Conservation (phyloP, 1,140 invertebrate species). For the Riptortus pedestris region DNA sequence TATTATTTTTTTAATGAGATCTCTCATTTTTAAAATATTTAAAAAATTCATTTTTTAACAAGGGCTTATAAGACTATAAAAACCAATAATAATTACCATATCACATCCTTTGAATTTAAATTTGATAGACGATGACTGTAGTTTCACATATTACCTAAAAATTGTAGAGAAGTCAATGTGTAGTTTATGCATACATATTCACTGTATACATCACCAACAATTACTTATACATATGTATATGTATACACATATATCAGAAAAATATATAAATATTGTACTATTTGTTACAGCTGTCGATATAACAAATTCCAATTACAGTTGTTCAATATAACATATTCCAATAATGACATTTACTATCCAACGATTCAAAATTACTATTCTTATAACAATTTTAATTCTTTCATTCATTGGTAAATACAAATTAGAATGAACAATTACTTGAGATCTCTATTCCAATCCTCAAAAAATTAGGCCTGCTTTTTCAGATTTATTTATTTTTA, state of each 20-base stretch:
- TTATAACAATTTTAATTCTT: neutral
- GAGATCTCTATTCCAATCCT: slow-evolving; percentile 15
- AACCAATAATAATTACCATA: slow-evolving; percentile 13
- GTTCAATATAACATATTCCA: neutral
- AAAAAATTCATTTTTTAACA: slow-evolving; percentile 17
- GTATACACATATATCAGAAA: slow-evolving; percentile 9
- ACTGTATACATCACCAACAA: neutral
- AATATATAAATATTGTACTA: slow-evolving; percentile 17
- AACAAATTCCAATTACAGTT: slow-evolving; percentile 8
- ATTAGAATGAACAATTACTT: neutral
- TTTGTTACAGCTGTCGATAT: neutral
- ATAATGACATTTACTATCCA: neutral
- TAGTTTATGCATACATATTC: slow-evolving; percentile 4
- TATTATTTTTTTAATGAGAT: slow-evolving; percentile 15
- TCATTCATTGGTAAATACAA: neutral
- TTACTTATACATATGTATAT: neutral
- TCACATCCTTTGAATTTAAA: slow-evolving; percentile 10
- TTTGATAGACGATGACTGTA: neutral
- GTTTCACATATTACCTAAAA: neutral
- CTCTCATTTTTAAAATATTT: slow-evolving; percentile 19
- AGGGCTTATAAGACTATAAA: slow-evolving; percentile 5
- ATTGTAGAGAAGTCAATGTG: neutral
- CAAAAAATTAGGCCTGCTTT: slow-evolving; percentile 17
- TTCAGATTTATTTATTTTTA: slow-evolving; percentile 3
- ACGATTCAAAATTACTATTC: neutral